These are phyloP conservation scores for Agriopis leucophaearia DNA, from an alignment of 2,888 invertebrate species.

Conservation along the genomic window DNA sequence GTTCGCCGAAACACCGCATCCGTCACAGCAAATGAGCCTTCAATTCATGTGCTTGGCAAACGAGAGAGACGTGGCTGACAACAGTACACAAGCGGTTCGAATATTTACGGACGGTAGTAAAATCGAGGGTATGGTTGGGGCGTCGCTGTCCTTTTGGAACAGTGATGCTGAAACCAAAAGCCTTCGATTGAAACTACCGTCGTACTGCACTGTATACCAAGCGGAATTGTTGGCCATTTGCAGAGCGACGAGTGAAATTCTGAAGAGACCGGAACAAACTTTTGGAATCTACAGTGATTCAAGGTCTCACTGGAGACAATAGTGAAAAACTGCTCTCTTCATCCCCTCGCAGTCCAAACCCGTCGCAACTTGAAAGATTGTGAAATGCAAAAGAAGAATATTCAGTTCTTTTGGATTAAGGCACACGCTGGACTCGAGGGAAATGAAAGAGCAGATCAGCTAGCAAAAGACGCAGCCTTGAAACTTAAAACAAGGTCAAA, in stretches of 20 bases:
- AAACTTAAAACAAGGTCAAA: too few relatives aligned
- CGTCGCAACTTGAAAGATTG: neutral
- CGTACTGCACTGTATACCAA: slow-evolving; percentile 40
- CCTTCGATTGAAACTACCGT: slow-evolving; percentile 21
- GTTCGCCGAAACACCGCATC: slow-evolving; percentile 26
- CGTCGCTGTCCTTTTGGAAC: slow-evolving; percentile 41
- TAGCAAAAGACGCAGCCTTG: slow-evolving; percentile 1
- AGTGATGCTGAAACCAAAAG: slow-evolving; percentile 28
- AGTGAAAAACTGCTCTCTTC: neutral
- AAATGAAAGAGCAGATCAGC: slow-evolving; percentile 40
- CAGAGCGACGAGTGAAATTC: slow-evolving; percentile 10
- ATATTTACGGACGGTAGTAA: too few relatives aligned
- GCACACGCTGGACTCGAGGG: slow-evolving; percentile 38
- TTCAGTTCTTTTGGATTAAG: slow-evolving; percentile 37
- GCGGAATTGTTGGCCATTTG: slow-evolving; percentile 39
- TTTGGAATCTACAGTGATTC: slow-evolving; percentile 35
- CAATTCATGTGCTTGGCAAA: slow-evolving; percentile 23
- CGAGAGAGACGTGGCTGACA: neutral
- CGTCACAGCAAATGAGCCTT: slow-evolving; percentile 15
- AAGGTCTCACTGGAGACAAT: slow-evolving; percentile 29
- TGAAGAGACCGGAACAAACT: neutral
- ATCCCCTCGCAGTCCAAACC: slow-evolving; percentile 31
- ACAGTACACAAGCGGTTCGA: neutral
- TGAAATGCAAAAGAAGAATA: neutral
- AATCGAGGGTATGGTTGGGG: slow-evolving; percentile 25